Evolutionary conservation across 2,113 vertebrate species (phyloP).

Genomic region (Bucco capensis): DNA sequence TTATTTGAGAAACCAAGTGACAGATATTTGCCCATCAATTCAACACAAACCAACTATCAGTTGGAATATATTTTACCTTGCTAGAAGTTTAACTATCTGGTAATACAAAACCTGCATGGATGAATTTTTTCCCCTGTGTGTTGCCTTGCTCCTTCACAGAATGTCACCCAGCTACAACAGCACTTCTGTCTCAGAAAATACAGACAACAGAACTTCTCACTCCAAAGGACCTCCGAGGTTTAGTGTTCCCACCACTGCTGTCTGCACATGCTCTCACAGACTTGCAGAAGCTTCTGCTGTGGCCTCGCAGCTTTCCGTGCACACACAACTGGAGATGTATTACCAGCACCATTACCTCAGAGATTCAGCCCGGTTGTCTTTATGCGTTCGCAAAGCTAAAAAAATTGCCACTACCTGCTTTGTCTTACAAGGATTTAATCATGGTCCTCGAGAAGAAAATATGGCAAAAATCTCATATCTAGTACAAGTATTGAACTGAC

Average conservation of each 20-base stretch:
- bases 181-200: not conserved
- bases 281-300: not conserved
- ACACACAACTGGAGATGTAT: fast-evolving
- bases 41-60: not conserved
- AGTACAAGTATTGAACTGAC: not conserved
- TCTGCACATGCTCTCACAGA: not conserved
- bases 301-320: not conserved
- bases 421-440: not conserved
- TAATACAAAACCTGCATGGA: not conserved
- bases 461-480: not conserved
- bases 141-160: not conserved
- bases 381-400: not conserved
- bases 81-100: not conserved
- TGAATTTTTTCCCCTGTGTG: not conserved
- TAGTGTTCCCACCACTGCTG: not conserved
- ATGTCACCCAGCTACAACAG: not conserved
- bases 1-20: not conserved
- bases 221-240: too few species aligned
- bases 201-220: not conserved
- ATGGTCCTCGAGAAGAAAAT: not conserved
- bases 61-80: not conserved
- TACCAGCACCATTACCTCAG: too few species aligned
- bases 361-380: fast-evolving
- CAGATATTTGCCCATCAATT: not conserved
- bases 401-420: not conserved